phyloP scores from a whole-genome alignment of 2,113 vertebrate genomes.

The Tetrax tetrax region DNA sequence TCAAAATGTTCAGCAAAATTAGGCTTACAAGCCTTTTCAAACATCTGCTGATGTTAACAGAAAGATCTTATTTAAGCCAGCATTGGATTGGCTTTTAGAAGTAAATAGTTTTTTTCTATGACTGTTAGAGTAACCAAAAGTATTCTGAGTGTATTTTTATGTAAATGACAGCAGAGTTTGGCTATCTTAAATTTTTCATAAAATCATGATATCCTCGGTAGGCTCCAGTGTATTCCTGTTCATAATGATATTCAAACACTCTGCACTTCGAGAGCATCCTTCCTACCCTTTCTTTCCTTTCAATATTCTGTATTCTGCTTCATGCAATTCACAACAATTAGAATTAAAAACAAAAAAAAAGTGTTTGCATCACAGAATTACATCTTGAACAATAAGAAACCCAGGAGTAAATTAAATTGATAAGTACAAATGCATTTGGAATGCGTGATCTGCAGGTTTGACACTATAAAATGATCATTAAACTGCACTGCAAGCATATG shows the following conservation, averaged over 20 bases:
- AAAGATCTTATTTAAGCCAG: background rate
- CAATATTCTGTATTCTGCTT: background rate
- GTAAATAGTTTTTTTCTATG: background rate
- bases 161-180: background rate
- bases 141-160: background rate
- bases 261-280: background rate
- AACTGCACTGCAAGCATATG: background rate
- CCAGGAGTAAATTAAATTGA: slow-evolving; percentile 56
- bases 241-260: slow-evolving; percentile 5
- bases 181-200: background rate
- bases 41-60: background rate
- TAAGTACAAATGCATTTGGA: background rate
- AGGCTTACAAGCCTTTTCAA: background rate
- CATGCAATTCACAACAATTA: slow-evolving; percentile 23
- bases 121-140: background rate
- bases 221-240: background rate
- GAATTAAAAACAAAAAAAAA: background rate
- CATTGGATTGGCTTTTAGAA: background rate
- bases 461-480: background rate
- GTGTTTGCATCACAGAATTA: slow-evolving; percentile 14
- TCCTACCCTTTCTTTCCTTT: background rate
- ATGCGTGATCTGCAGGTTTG: background rate
- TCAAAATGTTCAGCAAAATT: background rate
- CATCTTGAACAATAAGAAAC: slow-evolving; percentile 46
- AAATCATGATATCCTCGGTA: background rate